Base-by-base conservation (phyloP, 2,888 invertebrate species). In the Copidosoma aretas region DNA sequence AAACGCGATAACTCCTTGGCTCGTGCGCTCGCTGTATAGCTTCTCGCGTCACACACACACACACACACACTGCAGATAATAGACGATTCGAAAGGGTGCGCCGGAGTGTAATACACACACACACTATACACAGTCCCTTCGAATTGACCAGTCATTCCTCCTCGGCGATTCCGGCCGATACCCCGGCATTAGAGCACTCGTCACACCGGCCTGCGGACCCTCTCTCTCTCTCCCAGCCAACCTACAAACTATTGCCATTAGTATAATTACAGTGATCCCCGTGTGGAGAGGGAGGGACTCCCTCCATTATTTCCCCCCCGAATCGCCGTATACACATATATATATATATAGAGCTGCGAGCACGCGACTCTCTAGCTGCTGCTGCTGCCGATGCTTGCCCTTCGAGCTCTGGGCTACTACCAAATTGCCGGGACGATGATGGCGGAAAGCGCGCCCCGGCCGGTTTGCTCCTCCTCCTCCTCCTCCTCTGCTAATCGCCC, bases 181-280 rank as follows among this genome's bases (percentile, higher is more conserved):
- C 67, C 67, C 67, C 39, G 1, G 49, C 61, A 67, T 67, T 70
- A 70, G 52, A 51, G 58, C 61, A 60, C 53, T 67, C 67, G 61
- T 66, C 66, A 70, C 62, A 25, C 41, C 24, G 25, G 39, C 51
- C 46, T 51, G 52, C 54, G 56, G 53, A 39, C 15, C 43, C 43
- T 46, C 4, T 46, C 1, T 17, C 3, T 32, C 32, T 3, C 32
- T 8, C 3, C 32, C 32, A 8, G 8, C 52, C 52, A 19, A 12
- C 24, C 66, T 68, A 67, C 70, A 70, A 73, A 70, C 73, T 70
- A 74, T 75, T 73, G 72, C 72, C 71, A 74, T 75, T 74, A 74
- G 75, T 75, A 74, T 75, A 74, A 75, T 75, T 75, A 72, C 72
- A 71, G 72, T 68, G 67, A 71, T 73, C 65, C 63, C 62, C 61